Percentiles rank a stretch among this genome's conserved stretches.
Conservation (phyloP, 2,113 vertebrate species). For the Mionectes macconnelli region DNA sequence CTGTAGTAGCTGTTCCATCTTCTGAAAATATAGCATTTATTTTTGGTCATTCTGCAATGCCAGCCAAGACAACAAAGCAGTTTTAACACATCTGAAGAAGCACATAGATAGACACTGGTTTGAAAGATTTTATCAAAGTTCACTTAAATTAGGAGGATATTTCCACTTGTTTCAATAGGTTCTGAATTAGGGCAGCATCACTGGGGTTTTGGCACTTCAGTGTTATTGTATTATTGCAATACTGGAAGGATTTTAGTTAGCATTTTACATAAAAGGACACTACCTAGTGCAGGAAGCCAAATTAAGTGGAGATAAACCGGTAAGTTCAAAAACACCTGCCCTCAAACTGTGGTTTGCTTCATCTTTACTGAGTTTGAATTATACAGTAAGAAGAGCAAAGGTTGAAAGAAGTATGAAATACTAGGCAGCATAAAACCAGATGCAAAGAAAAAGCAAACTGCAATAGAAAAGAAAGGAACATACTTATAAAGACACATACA, state of each 20-base stretch:
- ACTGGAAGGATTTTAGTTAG: not conserved
- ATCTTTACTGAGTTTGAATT: not conserved
- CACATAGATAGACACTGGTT: not conserved
- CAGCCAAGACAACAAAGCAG: not conserved
- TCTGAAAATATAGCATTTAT: not conserved
- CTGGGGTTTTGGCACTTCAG: not conserved
- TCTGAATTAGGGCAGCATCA: not conserved
- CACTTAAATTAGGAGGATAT: not conserved
- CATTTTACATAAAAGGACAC: not conserved
- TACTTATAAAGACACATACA: not conserved
- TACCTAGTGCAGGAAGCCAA: not conserved
- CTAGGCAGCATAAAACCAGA: not conserved
- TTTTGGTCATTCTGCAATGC: not conserved
- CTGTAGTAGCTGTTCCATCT: not conserved
- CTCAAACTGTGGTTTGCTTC: not conserved
- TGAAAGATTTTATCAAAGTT: not conserved
- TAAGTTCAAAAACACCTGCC: not conserved
- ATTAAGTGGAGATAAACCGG: not conserved
- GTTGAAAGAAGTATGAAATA: not conserved
- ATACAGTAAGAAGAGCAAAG: not conserved
- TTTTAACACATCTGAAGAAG: not conserved
- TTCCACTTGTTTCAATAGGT: not conserved
- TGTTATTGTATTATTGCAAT: not conserved
- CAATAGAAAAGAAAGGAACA: not conserved
- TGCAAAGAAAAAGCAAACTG: not conserved